Base-by-base conservation (phyloP, 2,888 invertebrate genomes). In the Microctonus aethiopoides region DNA sequence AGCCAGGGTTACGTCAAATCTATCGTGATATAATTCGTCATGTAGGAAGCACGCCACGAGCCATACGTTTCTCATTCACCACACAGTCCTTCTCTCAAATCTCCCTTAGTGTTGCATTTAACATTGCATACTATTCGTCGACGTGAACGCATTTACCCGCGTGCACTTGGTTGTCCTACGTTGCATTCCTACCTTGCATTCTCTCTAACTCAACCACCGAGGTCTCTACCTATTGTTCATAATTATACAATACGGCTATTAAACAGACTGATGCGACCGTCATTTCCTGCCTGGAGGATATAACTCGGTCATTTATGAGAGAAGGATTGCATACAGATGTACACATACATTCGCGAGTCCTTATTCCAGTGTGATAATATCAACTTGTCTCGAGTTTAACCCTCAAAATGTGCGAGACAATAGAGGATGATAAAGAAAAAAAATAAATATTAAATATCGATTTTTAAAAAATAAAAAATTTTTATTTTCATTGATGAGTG, bases 211-310 rank as follows among this genome's bases (percentile, higher is more conserved):
- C 61, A 29, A 7, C 41, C 66, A 20, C 20, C 64, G 36, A 68
- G 67, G 64, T 74, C 70, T 71, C 77, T 74, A n/a, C 80, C 73
- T 79, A 85, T 86, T 86, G 86, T 86, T 84, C 84, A 82, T 85
- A 85, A 86, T 86, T 86, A 84, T 85, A 85, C 85, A 85, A 85
- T 85, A 85, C 86, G 84, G 84, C 86, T 86, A 85, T 86, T 86
- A 85, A 86, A 85, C 86, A 85, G 84, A 85, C 85, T 85, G 86
- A 86, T 85, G 85, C 84, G 85, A 85, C 83, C 83, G 77, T 80
- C 78, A 80, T 80, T 83, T 86, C 85, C 86, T 84, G 81, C 79
- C 78, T 76, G 75, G 72, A 72, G 57, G 16, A 32, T 57, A 57
- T 77, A 75, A 80, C 77, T 71, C 74, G 74, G 74, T 79, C 83